Percentiles rank a stretch among this genome's conserved stretches.
These are phyloP conservation scores for Gobionotothen gibberifrons DNA, from an alignment of 2,797 vertebrate genomes.

Conservation along the genomic window DNA sequence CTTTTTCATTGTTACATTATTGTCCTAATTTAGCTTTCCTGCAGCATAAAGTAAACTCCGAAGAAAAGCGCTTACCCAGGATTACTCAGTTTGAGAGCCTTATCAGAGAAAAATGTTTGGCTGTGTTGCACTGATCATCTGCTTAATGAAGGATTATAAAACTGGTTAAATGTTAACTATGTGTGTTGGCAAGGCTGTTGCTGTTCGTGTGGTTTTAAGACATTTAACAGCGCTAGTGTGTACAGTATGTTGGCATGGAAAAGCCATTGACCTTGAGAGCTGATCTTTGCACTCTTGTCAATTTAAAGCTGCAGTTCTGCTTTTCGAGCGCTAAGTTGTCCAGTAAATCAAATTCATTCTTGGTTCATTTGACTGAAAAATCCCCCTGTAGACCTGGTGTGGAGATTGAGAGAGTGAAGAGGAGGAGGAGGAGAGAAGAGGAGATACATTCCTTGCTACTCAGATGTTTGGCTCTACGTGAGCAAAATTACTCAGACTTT, in stretches of 20 bases:
- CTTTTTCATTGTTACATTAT: constrained; percentile 36
- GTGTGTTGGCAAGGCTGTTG: not conserved
- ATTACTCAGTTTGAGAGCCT: constrained; percentile 47
- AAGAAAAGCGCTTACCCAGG: constrained; percentile 36
- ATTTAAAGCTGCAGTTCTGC: constrained; percentile 15
- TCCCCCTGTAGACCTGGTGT: not conserved
- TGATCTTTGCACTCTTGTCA: constrained; percentile 21
- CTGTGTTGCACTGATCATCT: constrained; percentile 22
- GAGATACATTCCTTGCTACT: constrained; percentile 9
- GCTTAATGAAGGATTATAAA: constrained; percentile 23
- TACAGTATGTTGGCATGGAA: constrained; percentile 3
- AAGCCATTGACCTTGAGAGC: constrained; percentile 32
- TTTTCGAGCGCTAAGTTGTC: constrained; percentile 13
- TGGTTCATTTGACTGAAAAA: constrained; percentile 32
- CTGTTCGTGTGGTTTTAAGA: not conserved
- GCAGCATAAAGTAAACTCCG: constrained; percentile 49
- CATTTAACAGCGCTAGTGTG: not conserved
- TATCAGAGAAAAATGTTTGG: constrained; percentile 31
- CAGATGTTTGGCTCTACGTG: constrained; percentile 20
- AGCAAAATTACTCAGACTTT: constrained; percentile 11
- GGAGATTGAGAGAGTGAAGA: constrained; percentile 13
- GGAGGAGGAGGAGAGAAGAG: constrained; percentile 21
- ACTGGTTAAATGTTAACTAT: constrained; percentile 1
- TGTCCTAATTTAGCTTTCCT: constrained; percentile 35
- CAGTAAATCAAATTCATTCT: constrained; percentile 43